These are phyloP conservation scores for Carabus problematicus DNA, from an alignment of 2,888 invertebrate genomes.

Conservation along the genomic window DNA sequence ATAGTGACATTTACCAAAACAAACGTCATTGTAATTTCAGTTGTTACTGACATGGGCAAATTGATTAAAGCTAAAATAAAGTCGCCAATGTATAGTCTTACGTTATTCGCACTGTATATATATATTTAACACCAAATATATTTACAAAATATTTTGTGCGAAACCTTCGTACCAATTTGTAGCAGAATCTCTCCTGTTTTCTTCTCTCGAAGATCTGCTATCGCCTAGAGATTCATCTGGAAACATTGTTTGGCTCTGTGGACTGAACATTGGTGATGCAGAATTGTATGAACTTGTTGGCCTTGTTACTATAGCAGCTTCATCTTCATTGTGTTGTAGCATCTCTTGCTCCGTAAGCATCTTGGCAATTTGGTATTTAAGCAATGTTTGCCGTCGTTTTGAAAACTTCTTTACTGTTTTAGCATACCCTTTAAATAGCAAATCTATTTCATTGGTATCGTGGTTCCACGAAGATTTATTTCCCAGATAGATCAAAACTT, in stretches of 20 bases:
- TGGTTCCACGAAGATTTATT: slow-evolving; percentile 4
- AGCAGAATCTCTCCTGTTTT: not conserved
- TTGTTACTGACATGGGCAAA: no score
- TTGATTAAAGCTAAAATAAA: no score
- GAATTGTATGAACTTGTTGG: not conserved
- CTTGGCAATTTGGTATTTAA: slow-evolving; percentile 26
- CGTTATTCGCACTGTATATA: no score
- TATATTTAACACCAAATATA: no score
- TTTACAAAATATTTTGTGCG: not conserved
- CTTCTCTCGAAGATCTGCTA: no score
- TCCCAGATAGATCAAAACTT: slow-evolving; percentile 23
- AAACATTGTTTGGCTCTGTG: no score
- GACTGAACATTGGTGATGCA: no score
- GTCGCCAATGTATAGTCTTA: no score
- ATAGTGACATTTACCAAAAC: no score
- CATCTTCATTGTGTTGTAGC: not conserved
- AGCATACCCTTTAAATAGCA: slow-evolving; percentile 18
- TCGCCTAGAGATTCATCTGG: no score
- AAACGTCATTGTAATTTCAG: no score
- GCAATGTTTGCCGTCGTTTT: slow-evolving; percentile 10
- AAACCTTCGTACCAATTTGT: not conserved
- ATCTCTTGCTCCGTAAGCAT: slow-evolving; percentile 31
- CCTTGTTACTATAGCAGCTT: not conserved
- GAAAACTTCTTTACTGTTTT: slow-evolving; percentile 11
- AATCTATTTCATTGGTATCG: slow-evolving; percentile 19